These are phyloP conservation scores for Heliocidaris tuberculata DNA, from an alignment of 35 echinoderm and acorn worm species.

Conservation along the genomic window DNA sequence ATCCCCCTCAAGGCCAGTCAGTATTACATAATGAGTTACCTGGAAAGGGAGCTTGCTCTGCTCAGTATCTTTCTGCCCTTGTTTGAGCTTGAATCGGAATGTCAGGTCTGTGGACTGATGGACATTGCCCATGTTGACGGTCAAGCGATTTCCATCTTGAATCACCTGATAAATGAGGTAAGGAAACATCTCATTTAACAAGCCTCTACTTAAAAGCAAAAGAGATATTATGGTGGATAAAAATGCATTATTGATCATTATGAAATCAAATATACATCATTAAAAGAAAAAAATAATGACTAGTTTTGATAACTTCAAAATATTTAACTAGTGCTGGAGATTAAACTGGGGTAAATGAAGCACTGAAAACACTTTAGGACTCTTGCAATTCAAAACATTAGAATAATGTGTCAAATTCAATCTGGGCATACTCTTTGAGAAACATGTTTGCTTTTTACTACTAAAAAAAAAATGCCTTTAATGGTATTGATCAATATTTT, in stretches of 20 bases:
- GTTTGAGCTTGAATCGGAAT: slow-evolving; percentile 71
- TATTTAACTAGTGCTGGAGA: too few species aligned
- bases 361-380: too few species aligned
- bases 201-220: neutral
- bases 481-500: too few species aligned
- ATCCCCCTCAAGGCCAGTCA: too few species aligned
- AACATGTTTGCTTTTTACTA: too few species aligned
- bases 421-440: too few species aligned
- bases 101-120: slow-evolving; percentile 68
- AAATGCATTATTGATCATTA: neutral
- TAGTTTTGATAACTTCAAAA: too few species aligned
- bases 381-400: too few species aligned
- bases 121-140: slow-evolving; percentile 73
- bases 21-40: neutral
- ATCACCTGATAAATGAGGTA: slow-evolving; percentile 7
- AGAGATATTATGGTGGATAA: neutral
- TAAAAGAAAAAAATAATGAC: neutral
- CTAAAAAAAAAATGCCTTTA: too few species aligned
- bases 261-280: neutral
- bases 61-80: slow-evolving; percentile 26
- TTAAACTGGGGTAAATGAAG: too few species aligned
- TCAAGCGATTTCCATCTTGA: slow-evolving; percentile 51
- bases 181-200: neutral
- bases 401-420: too few species aligned
- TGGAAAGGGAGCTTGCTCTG: slow-evolving; percentile 69